Evolutionary conservation across 2,888 invertebrate genomes (phyloP).

Genomic region (Xestia xanthographa): DNA sequence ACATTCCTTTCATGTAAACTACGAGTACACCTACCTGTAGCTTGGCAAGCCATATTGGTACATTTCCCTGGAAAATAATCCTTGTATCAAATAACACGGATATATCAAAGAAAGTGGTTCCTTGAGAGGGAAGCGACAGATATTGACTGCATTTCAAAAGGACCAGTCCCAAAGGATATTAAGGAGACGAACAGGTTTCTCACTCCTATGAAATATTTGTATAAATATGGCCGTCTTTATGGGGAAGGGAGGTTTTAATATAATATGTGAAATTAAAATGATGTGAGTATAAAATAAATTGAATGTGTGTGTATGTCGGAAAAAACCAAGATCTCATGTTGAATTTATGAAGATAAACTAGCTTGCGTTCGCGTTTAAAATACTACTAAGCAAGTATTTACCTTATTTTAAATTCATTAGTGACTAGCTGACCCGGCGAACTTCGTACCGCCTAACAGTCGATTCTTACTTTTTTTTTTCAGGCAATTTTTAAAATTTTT

Average conservation of each 20-base stretch:
- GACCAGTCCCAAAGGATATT: constrained; percentile 18
- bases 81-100: background rate
- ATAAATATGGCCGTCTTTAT: background rate
- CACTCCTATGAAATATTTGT: constrained; percentile 1
- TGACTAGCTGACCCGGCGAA: too few species aligned
- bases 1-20: background rate
- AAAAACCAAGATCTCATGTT: background rate
- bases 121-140: background rate
- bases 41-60: background rate
- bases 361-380: too few species aligned
- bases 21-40: too few species aligned
- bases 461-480: too few species aligned
- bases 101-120: constrained; percentile 12
- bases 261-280: background rate
- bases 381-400: too few species aligned
- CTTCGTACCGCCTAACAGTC: too few species aligned
- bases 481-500: too few species aligned
- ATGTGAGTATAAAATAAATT: background rate
- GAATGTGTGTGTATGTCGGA: background rate
- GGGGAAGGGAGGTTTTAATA: background rate
- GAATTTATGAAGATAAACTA: too few species aligned
- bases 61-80: background rate
- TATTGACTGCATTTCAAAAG: constrained; percentile 11
- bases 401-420: too few species aligned
- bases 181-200: background rate